Percentiles rank a stretch among this genome's conserved stretches.
These are phyloP conservation scores for Atethmia centrago DNA, from an alignment of 2,888 invertebrate species.

Conservation along the genomic window DNA sequence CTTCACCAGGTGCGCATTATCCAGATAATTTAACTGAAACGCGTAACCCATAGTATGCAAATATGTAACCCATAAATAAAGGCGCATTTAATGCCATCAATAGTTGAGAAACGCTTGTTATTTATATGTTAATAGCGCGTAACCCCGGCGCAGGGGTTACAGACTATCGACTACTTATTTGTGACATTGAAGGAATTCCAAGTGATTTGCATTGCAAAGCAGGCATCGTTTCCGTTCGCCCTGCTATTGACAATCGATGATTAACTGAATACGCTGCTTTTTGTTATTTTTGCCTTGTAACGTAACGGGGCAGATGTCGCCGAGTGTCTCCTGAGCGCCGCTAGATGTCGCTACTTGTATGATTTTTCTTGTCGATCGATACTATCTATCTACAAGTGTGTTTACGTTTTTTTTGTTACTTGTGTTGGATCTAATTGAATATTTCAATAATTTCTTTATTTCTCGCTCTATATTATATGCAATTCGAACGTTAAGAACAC, in stretches of 20 bases:
- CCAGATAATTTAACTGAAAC: constrained; percentile 65
- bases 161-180: constrained; percentile 71
- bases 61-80: constrained; percentile 72
- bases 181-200: constrained; percentile 85
- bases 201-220: constrained; percentile 86
- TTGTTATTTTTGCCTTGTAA: constrained; percentile 78
- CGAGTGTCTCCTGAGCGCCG: constrained; percentile 27
- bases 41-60: constrained; percentile 67
- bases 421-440: background rate
- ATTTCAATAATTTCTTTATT: background rate
- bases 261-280: constrained; percentile 77
- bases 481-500: background rate
- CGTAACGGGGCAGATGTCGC: constrained; percentile 77
- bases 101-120: constrained; percentile 87
- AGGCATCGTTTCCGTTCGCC: constrained; percentile 77
- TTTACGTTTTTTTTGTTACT: background rate
- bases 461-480: background rate
- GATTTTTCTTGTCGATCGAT: constrained; percentile 49
- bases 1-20: constrained; percentile 67
- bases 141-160: constrained; percentile 77
- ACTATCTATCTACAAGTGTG: background rate
- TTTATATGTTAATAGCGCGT: constrained; percentile 86
- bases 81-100: constrained; percentile 80
- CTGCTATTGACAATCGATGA: constrained; percentile 83
- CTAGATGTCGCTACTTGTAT: constrained; percentile 68